Evolutionary conservation across 1,140 invertebrate genomes (phyloP).

Genomic region (Ylistrum balloti): DNA sequence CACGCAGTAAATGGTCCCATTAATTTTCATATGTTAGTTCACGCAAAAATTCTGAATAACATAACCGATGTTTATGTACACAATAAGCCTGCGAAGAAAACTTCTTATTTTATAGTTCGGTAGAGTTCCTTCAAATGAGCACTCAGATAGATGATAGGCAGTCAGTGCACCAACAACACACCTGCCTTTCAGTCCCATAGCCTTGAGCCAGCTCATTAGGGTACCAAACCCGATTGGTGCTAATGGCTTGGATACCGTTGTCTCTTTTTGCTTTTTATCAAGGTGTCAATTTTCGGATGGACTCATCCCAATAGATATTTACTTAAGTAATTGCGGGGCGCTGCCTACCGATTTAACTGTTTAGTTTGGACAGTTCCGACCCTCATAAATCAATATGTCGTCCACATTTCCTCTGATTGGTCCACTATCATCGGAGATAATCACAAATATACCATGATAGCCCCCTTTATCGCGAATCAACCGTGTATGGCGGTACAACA

Average conservation of each 20-base stretch:
- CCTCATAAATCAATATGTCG: conserved; percentile 24
- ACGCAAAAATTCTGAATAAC: too few species aligned
- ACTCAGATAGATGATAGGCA: not conserved
- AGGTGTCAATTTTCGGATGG: conserved; percentile 33
- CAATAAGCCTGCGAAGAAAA: not conserved
- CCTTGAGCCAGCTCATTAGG: not conserved
- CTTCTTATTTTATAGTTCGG: not conserved
- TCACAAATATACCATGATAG: not conserved
- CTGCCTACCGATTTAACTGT: conserved; percentile 12
- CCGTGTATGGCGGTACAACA: conserved; percentile 10
- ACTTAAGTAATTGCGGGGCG: not conserved
- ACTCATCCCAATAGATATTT: conserved; percentile 8
- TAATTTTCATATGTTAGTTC: too few species aligned
- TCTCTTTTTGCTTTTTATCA: conserved; percentile 17
- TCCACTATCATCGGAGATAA: not conserved
- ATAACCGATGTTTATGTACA: not conserved
- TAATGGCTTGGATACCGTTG: not conserved
- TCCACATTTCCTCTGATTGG: conserved; percentile 13
- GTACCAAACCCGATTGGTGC: not conserved
- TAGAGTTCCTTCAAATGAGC: not conserved
- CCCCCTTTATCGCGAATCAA: not conserved
- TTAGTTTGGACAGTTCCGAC: conserved; percentile 9
- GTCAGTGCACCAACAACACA: too few species aligned
- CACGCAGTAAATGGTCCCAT: too few species aligned
- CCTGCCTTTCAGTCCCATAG: not conserved